Evolutionary conservation across 2,113 vertebrate genomes (phyloP).

Genomic region (Balaenoptera acutorostrata): DNA sequence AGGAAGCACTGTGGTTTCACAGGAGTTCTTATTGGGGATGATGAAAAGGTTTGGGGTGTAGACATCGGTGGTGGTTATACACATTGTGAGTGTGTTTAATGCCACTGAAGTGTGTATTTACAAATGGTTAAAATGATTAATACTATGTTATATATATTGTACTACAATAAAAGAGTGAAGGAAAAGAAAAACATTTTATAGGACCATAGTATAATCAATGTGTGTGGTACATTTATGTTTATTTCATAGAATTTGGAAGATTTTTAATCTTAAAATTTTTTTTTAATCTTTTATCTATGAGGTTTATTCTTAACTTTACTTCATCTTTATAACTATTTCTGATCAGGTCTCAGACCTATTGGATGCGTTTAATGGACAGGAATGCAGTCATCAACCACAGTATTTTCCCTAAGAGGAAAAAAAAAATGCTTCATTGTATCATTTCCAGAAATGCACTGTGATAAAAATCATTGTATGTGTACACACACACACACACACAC

Average conservation of each 20-base stretch:
- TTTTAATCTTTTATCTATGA: not conserved
- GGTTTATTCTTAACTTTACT: not conserved
- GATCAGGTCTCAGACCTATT: not conserved
- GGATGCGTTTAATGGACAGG: not conserved
- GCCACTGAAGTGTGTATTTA: fast-evolving
- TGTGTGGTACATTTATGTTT: not conserved
- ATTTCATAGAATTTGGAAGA: not conserved
- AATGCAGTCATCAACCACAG: not conserved
- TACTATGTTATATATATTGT: not conserved
- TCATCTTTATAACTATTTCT: not conserved
- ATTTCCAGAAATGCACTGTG: not conserved
- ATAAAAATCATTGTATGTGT: not conserved
- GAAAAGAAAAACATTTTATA: too few species aligned
- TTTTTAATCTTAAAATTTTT: not conserved
- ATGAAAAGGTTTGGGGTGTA: too few species aligned
- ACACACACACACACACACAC: too few species aligned
- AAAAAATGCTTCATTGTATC: not conserved
- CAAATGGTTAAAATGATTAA: fast-evolving
- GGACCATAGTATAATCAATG: fast-evolving
- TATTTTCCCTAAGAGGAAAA: not conserved
- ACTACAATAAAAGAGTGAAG: not conserved
- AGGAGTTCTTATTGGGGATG: not conserved
- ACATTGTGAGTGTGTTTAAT: fast-evolving
- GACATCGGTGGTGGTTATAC: fast-evolving
- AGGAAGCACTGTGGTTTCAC: fast-evolving